Conservation (phyloP, 2,113 vertebrate genomes). For the Periophthalmodon schlosseri region DNA sequence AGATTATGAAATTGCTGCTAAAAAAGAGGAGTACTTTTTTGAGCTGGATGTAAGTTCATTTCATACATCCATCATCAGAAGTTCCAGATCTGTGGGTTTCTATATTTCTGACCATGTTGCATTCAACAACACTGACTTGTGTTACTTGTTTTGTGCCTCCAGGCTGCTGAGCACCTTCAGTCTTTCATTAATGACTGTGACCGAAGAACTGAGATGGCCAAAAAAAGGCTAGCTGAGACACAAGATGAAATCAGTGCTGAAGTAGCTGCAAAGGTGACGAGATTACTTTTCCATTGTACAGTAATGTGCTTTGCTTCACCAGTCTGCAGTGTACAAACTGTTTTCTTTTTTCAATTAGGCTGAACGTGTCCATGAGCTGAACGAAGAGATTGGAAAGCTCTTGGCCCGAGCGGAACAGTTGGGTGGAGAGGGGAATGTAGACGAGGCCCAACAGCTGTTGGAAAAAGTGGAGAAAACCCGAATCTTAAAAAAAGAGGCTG, state of each 20-base stretch:
- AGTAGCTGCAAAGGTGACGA: constrained; percentile 92
- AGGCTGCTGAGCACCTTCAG: constrained; percentile 98
- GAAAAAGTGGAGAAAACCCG: constrained; percentile 97
- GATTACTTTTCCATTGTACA: background rate
- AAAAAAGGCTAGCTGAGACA: constrained; percentile 96
- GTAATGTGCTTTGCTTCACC: background rate
- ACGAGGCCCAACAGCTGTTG: constrained; percentile 95
- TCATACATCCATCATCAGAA: background rate
- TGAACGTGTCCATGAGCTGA: constrained; percentile 95
- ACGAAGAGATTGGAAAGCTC: constrained; percentile 98
- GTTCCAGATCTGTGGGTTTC: background rate
- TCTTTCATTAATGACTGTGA: constrained; percentile 98
- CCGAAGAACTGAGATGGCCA: constrained; percentile 94
- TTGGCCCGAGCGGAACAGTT: constrained; percentile 95
- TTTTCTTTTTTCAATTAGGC: constrained; percentile 74
- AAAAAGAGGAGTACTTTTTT: constrained; percentile 98
- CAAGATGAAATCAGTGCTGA: constrained; percentile 99
- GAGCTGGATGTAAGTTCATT: constrained; percentile 92
- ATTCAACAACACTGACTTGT: background rate
- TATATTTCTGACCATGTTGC: background rate
- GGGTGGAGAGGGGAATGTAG: constrained; percentile 95
- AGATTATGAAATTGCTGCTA: constrained; percentile 97
- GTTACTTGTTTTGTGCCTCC: background rate
- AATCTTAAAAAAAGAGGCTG: constrained; percentile 93
- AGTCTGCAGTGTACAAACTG: background rate